Evolutionary conservation across 2,888 invertebrate species (phyloP), one percentile per base, ranked within the genome.

Genomic region (Caenorhabditis imperialis): DNA sequence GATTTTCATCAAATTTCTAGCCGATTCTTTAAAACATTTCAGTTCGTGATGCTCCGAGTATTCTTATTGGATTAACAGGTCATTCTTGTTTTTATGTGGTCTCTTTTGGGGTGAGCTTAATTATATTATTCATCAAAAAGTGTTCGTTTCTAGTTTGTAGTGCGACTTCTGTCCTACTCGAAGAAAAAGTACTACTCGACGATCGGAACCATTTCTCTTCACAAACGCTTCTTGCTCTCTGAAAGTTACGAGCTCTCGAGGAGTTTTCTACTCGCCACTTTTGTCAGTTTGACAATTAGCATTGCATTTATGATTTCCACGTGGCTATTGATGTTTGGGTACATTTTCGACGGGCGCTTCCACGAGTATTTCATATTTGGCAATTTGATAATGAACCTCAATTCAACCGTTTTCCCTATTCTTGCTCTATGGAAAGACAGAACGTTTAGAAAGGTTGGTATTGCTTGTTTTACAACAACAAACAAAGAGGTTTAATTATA

Each of bases 181-280:
- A 54, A 54, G n/a, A 18, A 22, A 6, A 27, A 37, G 47, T 63
- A 63, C 22, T 63, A 63, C 18, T 38, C 45, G 3, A 63, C 63
- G 8, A 25, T 63, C 3, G 62, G 53, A 3, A 22, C 30, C 4
- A 27, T 54, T 5, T 54, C 62, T 4, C 18, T 62, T 37, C 37
- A 37, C 14, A 12, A 12, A 4, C 3, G 5, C n/a, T 37, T 12
- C 37, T 20, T 18, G 40, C 40, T 40, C 18, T 16, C 63, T 10
- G 63, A 63, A 16, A 63, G 63, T 30, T 63, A 54, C 47, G 63
- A 63, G 18, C 35, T 61, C 3, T 61, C 54, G n/a, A 35, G 45
- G 1, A 63, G 63, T 12, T 35, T 16, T 16, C 47, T 63, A 23
- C 63, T 54, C 18, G 54, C 63, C 10, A 54, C 47, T 3, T 47